phyloP scores from a whole-genome alignment of 2,888 invertebrate genomes.

The Pardosa pseudoannulata region DNA sequence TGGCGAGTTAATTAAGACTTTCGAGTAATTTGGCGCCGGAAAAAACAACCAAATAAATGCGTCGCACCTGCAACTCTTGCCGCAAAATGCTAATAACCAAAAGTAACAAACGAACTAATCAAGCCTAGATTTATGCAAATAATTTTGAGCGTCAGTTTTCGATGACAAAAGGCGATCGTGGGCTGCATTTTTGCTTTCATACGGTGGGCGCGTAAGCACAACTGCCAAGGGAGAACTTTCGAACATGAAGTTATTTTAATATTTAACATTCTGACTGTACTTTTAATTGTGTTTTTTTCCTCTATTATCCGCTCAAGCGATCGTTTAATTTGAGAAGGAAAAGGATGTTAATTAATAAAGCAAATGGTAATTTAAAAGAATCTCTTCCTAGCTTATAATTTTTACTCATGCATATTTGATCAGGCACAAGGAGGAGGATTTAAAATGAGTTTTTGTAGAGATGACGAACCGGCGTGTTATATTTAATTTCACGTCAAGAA shows the following conservation, averaged over 20 bases:
- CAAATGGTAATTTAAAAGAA: conserved; percentile 23
- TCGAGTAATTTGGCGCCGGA: conserved; percentile 47
- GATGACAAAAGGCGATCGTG: conserved; percentile 37
- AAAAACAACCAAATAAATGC: conserved; percentile 37
- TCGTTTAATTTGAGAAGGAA: conserved; percentile 13
- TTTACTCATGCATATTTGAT: conserved; percentile 17
- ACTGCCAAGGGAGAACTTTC: conserved; percentile 36
- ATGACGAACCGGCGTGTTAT: not conserved
- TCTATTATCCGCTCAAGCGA: not conserved
- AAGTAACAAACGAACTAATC: conserved; percentile 62
- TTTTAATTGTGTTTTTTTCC: conserved; percentile 27
- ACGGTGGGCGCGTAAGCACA: conserved; percentile 14
- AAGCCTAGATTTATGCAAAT: conserved; percentile 66
- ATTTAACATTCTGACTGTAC: conserved; percentile 49
- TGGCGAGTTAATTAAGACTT: conserved; percentile 71
- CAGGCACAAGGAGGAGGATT: not conserved
- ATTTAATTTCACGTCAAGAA: not conserved
- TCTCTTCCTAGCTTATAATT: conserved; percentile 16
- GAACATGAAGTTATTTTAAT: conserved; percentile 57
- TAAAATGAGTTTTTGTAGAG: not conserved
- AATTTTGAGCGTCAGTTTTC: conserved; percentile 46
- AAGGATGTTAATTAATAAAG: conserved; percentile 28
- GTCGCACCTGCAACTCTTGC: conserved; percentile 8
- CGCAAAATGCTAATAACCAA: conserved; percentile 64
- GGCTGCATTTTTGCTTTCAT: conserved; percentile 1